Evolutionary conservation across 2,797 vertebrate species (phyloP), one percentile per base, ranked within the genome.

Genomic region (Urocyon cinereoargenteus): DNA sequence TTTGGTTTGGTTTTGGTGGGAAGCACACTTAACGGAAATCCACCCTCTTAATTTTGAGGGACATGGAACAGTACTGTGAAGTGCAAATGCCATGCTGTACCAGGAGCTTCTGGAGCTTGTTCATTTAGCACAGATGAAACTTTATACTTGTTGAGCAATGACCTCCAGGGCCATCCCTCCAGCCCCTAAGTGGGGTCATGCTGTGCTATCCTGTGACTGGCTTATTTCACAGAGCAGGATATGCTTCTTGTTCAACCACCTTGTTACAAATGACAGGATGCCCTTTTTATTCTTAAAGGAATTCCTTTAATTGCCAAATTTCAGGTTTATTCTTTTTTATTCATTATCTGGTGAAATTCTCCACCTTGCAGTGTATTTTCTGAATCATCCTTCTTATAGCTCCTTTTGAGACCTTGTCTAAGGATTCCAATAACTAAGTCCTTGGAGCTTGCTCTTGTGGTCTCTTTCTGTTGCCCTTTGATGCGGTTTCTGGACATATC

Each of bases 61-160:
- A 5, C 13, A 55, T 19, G 5, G 13, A 21, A 19, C 4, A 16
- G 59, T 36, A 1, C 8, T 16, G 9, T 22, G 14, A 26, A 5
- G 6, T 22, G 24, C 4, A 40, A 24, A 49, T 34, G 7, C 12
- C 0, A 2, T 3, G n/a, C 9, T 2, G 24, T 45, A 14, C 3
- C 0, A 4, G 3, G 9, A 12, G 19, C 28, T 78, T 22, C 62
- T 24, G 22, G 64, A 55, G 66, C n/a, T 28, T 24, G 1, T 10
- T 16, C 45, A 16, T 21, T 5, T 12, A 1, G 34, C 7, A 22
- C 8, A 2, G 31, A 21, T 53, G n/a, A n/a, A 28, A 26, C 28
- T 7, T 24, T 4, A 12, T 18, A 13, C 51, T 34, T 2, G 0
- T 1, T 0, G 1, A 24, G 40, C 5, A 40, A 6, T 16, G 4